Conservation (phyloP, 2,888 invertebrate species). For the Cantharis rufa region DNA sequence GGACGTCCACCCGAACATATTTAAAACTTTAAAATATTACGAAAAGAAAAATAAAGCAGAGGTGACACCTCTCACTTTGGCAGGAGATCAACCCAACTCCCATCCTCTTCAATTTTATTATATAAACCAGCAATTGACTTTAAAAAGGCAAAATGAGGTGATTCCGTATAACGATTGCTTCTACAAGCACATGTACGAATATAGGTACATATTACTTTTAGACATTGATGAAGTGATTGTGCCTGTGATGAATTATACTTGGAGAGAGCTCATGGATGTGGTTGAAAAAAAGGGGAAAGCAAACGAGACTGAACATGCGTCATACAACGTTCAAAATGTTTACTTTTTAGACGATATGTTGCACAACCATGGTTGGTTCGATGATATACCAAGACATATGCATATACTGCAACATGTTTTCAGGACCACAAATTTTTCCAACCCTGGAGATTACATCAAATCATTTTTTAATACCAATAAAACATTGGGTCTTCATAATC, state of each 20-base stretch:
- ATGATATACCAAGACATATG: conserved; percentile 80
- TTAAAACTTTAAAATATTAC: conserved; percentile 65
- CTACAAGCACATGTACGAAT: conserved; percentile 83
- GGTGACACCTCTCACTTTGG: conserved; percentile 77
- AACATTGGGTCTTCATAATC: conserved; percentile 88
- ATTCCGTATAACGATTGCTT: conserved; percentile 93
- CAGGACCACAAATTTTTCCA: conserved; percentile 87
- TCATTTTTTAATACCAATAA: conserved; percentile 92
- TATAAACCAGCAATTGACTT: conserved; percentile 80
- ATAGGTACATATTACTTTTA: conserved; percentile 80
- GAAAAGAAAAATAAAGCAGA: conserved; percentile 56
- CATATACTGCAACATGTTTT: conserved; percentile 94
- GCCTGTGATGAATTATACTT: conserved; percentile 73
- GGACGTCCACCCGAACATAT: conserved; percentile 84
- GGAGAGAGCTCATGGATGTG: conserved; percentile 78
- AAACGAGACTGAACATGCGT: conserved; percentile 69
- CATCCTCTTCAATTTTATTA: conserved; percentile 82
- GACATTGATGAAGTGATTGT: conserved; percentile 56
- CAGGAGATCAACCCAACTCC: conserved; percentile 83
- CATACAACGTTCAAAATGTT: conserved; percentile 88
- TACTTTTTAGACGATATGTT: conserved; percentile 87
- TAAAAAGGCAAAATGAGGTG: conserved; percentile 88
- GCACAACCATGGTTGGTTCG: conserved; percentile 77
- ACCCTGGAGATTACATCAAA: conserved; percentile 91
- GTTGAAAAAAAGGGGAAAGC: conserved; percentile 67